phyloP scores from a whole-genome alignment of 2,113 vertebrate genomes.

The Xyrauchen texanus region DNA sequence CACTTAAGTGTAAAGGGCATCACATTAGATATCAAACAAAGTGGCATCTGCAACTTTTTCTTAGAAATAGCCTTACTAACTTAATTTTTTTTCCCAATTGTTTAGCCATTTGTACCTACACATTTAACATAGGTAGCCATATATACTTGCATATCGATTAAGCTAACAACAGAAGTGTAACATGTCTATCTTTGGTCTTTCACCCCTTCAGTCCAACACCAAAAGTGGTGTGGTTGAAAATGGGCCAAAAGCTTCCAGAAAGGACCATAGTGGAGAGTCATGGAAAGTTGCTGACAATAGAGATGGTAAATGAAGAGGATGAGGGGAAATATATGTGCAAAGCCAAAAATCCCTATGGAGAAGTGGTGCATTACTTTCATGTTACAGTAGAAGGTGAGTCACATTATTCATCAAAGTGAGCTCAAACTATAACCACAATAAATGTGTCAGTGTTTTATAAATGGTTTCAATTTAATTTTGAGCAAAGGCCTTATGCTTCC shows the following conservation, averaged over 20 bases:
- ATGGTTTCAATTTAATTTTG: no score
- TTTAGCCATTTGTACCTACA: no score
- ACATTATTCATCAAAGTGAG: not conserved
- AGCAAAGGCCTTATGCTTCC: no score
- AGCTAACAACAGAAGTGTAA: not conserved
- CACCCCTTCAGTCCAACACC: conserved; percentile 84
- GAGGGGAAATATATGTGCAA: conserved; percentile 86
- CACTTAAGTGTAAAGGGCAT: no score
- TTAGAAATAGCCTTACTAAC: no score
- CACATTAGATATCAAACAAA: no score
- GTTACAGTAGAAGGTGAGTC: conserved; percentile 86
- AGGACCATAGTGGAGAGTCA: conserved; percentile 76
- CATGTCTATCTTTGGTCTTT: not conserved
- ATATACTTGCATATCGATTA: no score
- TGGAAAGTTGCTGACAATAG: conserved; percentile 82
- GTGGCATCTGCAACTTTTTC: no score
- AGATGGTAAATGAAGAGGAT: conserved; percentile 75
- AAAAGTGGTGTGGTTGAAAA: conserved; percentile 82
- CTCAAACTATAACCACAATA: no score
- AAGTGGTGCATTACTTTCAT: conserved; percentile 76
- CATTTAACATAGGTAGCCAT: no score
- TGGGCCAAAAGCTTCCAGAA: conserved; percentile 68
- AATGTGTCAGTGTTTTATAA: no score
- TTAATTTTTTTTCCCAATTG: no score
- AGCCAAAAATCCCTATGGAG: conserved; percentile 81